Conservation (phyloP, 1,140 invertebrate genomes). For the Delia radicum region DNA sequence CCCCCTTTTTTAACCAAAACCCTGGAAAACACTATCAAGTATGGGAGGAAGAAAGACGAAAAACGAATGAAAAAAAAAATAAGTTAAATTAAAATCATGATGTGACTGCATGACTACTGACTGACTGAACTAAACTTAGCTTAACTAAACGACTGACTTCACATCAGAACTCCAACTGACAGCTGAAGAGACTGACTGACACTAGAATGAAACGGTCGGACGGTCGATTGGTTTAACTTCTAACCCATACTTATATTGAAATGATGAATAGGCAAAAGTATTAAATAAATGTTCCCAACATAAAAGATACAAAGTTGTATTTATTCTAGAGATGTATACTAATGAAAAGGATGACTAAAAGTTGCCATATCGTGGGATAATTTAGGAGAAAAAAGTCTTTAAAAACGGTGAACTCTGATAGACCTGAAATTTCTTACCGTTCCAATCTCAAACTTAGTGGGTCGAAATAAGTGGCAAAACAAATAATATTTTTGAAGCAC, state of each 20-base stretch:
- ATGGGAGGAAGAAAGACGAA: background rate
- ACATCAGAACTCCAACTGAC: background rate
- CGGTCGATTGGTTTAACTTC: background rate
- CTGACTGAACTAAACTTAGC: background rate
- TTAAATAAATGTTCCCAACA: background rate
- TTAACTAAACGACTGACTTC: background rate
- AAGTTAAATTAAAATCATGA: background rate
- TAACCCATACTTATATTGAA: background rate
- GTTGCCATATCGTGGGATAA: background rate
- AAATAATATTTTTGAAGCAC: no score
- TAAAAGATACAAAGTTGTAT: background rate
- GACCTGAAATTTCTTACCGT: no score
- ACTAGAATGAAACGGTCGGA: background rate
- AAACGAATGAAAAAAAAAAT: background rate
- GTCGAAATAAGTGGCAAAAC: no score
- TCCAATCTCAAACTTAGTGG: no score
- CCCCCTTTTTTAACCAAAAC: background rate
- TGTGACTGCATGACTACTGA: conserved; percentile 3
- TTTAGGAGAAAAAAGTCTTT: no score
- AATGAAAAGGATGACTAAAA: background rate
- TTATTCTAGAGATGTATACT: background rate
- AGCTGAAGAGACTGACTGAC: background rate
- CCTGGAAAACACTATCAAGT: background rate
- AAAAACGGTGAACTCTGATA: no score
- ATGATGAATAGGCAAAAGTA: background rate